Evolutionary conservation across 2,113 vertebrate species (phyloP).

Genomic region (Prionailurus bengalensis): DNA sequence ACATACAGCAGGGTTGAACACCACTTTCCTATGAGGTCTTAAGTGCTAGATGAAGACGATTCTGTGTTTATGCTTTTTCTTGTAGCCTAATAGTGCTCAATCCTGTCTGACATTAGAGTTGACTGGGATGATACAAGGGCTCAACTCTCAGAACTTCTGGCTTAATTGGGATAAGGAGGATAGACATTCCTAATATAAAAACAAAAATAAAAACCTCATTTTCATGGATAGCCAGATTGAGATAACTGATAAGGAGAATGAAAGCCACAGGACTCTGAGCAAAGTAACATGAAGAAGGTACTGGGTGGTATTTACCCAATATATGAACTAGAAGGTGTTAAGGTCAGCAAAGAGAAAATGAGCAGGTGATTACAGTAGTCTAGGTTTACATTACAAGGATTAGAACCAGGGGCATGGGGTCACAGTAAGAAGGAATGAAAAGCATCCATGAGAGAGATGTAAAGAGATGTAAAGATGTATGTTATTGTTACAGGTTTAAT

Average conservation of each 20-base stretch:
- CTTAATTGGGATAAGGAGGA: not conserved
- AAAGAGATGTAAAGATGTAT: not conserved
- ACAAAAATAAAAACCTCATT: not conserved
- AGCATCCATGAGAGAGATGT: not conserved
- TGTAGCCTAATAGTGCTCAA: not conserved
- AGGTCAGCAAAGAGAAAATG: not conserved
- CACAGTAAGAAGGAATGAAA: not conserved
- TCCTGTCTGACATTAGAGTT: not conserved
- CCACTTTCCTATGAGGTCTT: not conserved
- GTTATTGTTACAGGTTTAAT: not conserved
- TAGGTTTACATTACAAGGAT: not conserved
- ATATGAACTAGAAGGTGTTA: not conserved
- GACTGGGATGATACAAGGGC: not conserved
- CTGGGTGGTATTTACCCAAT: not conserved
- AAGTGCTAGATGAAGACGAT: not conserved
- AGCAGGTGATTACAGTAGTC: not conserved
- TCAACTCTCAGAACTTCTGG: slow-evolving; percentile 21
- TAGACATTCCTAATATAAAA: not conserved
- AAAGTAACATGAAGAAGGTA: not conserved
- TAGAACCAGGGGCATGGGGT: not conserved
- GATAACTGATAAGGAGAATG: not conserved
- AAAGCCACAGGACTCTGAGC: not conserved
- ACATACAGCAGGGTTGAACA: not conserved
- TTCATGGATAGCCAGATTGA: not conserved
- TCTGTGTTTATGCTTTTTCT: not conserved